Conservation (phyloP, 2,113 vertebrate species). For the Paramormyrops kingsleyae region DNA sequence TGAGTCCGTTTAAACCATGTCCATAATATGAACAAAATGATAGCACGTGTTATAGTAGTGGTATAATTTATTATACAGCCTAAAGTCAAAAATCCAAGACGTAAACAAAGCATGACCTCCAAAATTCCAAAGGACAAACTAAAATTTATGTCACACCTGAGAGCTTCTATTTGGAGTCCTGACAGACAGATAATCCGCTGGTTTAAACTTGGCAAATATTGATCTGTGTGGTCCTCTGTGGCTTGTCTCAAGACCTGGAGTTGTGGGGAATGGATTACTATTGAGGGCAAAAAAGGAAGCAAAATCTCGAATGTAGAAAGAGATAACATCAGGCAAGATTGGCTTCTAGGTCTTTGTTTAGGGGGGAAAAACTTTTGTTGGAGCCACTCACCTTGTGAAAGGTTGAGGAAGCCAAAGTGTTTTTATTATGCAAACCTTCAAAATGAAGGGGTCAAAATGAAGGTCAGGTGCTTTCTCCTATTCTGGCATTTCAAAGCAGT, state of each 20-base stretch:
- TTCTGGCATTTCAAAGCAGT: background rate
- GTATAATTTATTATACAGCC: background rate
- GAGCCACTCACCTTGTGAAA: conserved; percentile 37
- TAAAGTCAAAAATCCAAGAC: background rate
- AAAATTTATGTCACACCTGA: conserved; percentile 64
- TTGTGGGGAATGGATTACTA: conserved; percentile 65
- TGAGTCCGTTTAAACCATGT: background rate
- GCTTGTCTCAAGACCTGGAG: conserved; percentile 54
- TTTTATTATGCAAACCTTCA: conserved; percentile 29
- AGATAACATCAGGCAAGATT: conserved; percentile 47
- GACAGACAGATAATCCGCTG: conserved; percentile 68
- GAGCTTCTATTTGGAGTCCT: conserved; percentile 59
- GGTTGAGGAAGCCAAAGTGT: conserved; percentile 30
- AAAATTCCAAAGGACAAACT: conserved; percentile 54
- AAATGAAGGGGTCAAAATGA: conserved; percentile 15
- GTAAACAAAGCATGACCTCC: conserved; percentile 50
- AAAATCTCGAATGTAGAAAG: conserved; percentile 47
- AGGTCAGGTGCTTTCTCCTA: conserved; percentile 17
- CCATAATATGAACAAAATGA: background rate
- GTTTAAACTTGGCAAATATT: conserved; percentile 75
- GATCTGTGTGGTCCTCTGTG: conserved; percentile 56
- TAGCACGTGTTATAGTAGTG: background rate
- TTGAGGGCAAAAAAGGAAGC: conserved; percentile 42
- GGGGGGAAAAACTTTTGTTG: conserved; percentile 27
- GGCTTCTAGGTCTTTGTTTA: conserved; percentile 27